Evolutionary conservation across 2,888 invertebrate species (phyloP).

Genomic region (Tanypteryx hageni): DNA sequence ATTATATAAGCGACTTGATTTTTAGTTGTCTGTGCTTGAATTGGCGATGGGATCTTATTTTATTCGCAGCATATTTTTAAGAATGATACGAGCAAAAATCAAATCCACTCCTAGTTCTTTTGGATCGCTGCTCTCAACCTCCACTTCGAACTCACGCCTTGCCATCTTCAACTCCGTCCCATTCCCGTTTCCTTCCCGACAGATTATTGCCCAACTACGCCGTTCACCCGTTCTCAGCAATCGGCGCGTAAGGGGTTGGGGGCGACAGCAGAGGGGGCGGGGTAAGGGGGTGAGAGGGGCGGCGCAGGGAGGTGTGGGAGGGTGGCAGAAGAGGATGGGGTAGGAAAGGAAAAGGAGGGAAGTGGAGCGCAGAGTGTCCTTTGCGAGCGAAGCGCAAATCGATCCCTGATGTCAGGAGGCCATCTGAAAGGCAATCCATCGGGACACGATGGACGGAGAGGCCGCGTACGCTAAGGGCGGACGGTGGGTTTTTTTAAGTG

Average conservation of each 20-base stretch:
- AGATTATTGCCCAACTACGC: constrained; percentile 33
- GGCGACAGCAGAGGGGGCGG: neutral
- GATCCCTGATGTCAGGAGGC: constrained; percentile 40
- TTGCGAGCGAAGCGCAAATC: constrained; percentile 24
- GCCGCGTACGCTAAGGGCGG: neutral
- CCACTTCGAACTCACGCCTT: no score
- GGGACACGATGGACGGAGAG: neutral
- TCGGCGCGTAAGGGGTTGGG: neutral
- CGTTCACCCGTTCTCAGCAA: constrained; percentile 26
- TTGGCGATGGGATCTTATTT: no score
- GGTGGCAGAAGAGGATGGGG: neutral
- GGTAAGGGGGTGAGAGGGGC: neutral
- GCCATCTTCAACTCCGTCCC: neutral
- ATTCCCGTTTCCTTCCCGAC: neutral
- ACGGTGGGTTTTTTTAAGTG: neutral
- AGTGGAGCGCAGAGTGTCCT: neutral
- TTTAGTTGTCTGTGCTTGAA: no score
- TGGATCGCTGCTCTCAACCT: no score
- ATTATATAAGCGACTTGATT: no score
- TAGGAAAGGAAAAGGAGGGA: neutral
- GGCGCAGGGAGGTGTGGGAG: neutral
- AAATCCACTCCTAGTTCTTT: no score
- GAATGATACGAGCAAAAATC: no score
- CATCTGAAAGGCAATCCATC: constrained; percentile 55
- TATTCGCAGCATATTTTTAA: no score